Conservation (phyloP, 2,797 vertebrate species). For the Neopelma chrysocephalum region DNA sequence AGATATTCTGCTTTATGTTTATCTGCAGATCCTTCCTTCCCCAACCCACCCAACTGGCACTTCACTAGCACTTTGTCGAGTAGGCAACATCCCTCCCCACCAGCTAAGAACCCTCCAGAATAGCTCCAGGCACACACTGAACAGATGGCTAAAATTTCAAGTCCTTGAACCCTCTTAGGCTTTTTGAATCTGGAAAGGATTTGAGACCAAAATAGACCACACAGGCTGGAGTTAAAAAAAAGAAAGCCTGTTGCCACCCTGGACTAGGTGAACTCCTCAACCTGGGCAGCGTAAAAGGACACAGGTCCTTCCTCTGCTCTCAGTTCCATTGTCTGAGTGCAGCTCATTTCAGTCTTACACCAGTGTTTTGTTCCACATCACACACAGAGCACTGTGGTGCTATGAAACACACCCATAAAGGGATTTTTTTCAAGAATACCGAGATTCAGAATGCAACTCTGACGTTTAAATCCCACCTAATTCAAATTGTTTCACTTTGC, state of each 20-base stretch:
- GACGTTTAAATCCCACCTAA: neutral
- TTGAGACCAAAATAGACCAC: neutral
- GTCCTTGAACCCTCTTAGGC: neutral
- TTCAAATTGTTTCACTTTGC: neutral
- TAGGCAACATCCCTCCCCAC: neutral
- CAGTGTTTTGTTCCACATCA: neutral
- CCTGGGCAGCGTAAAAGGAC: neutral
- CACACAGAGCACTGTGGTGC: neutral
- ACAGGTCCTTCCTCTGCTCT: neutral
- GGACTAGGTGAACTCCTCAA: neutral
- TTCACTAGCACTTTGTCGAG: neutral
- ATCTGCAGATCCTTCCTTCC: neutral
- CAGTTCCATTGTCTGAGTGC: accelerated
- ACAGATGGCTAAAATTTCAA: neutral
- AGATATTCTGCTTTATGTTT: neutral
- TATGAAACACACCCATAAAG: neutral
- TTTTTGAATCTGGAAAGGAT: neutral
- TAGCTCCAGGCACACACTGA: neutral
- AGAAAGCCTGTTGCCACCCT: neutral
- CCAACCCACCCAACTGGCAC: neutral
- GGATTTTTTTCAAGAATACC: neutral
- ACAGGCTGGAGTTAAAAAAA: neutral
- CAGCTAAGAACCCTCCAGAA: neutral
- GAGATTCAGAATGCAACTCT: neutral
- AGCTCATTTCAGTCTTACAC: neutral